Conservation (phyloP, 2,888 invertebrate genomes). For the Cantharis rufa region DNA sequence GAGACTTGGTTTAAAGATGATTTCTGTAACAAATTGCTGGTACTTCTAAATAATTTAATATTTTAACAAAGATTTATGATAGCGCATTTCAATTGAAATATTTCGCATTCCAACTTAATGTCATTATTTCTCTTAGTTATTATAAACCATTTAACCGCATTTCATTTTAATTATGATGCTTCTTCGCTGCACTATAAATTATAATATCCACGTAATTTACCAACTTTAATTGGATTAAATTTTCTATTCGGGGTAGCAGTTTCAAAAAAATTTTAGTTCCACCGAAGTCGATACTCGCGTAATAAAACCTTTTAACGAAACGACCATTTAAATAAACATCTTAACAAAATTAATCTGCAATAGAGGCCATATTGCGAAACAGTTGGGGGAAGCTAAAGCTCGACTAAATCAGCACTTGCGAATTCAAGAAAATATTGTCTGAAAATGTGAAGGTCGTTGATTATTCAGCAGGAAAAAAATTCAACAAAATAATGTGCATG, state of each 20-base stretch:
- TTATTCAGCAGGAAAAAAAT: background rate
- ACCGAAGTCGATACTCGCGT: background rate
- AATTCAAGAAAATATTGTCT: background rate
- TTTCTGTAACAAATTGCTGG: slow-evolving; percentile 54
- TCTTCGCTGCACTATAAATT: background rate
- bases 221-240: background rate
- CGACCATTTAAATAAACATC: background rate
- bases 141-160: slow-evolving; percentile 25
- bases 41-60: slow-evolving; percentile 54
- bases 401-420: background rate
- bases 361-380: background rate
- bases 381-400: background rate
- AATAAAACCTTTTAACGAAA: background rate
- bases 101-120: slow-evolving; percentile 23
- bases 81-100: slow-evolving; percentile 18
- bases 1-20: slow-evolving; percentile 51
- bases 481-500: background rate
- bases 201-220: background rate
- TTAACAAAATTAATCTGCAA: background rate
- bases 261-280: background rate
- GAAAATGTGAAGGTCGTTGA: background rate
- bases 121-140: slow-evolving; percentile 24
- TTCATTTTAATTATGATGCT: slow-evolving; percentile 1
- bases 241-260: background rate
- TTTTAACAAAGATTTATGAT: slow-evolving; percentile 47